These are phyloP conservation scores for Lontra canadensis DNA, from an alignment of 2,113 vertebrate genomes.

Conservation along the genomic window DNA sequence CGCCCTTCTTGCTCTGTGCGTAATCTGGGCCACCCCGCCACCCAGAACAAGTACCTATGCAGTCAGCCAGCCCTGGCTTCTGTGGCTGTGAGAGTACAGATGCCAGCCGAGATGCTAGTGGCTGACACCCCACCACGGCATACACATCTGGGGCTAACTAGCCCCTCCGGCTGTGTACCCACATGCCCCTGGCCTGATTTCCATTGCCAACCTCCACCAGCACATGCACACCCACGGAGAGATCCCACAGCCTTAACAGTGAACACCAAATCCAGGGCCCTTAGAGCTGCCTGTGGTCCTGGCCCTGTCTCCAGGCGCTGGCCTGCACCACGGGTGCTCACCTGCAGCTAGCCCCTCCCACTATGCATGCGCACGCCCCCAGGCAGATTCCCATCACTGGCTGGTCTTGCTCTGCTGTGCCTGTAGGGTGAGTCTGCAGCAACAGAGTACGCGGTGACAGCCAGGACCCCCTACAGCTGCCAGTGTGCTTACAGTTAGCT, in stretches of 20 bases:
- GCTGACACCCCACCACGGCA: background rate
- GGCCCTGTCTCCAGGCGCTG: too few relatives aligned
- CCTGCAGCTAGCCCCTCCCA: background rate
- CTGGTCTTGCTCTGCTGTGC: background rate
- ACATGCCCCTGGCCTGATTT: background rate
- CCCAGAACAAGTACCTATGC: background rate
- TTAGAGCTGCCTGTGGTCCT: background rate
- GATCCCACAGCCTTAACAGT: background rate
- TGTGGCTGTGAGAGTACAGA: background rate
- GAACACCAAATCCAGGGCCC: background rate
- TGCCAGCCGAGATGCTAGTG: background rate
- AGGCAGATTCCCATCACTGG: background rate
- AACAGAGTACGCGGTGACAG: background rate
- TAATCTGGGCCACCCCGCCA: fast-evolving
- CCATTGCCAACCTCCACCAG: background rate
- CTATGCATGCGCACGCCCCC: too few relatives aligned
- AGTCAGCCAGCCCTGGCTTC: background rate
- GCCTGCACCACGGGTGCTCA: background rate
- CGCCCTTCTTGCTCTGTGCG: background rate
- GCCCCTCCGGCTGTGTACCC: background rate
- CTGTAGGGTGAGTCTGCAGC: background rate
- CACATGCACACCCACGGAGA: background rate
- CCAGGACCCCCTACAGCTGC: background rate
- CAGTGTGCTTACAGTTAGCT: background rate
- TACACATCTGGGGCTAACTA: background rate